Conservation (phyloP, 2,888 invertebrate genomes). For the Epistrophella euchroma region DNA sequence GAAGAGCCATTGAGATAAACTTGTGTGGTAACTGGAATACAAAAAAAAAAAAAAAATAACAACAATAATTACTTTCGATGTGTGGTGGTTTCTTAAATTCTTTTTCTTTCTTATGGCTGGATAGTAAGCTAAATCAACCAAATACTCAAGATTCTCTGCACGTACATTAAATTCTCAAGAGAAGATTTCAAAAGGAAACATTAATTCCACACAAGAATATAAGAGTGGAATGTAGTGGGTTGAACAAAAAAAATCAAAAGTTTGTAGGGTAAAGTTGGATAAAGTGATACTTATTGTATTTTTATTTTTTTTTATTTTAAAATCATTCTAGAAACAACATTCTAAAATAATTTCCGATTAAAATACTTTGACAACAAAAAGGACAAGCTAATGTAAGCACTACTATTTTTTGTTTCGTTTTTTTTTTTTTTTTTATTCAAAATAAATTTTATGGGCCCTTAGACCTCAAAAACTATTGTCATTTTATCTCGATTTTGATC, state of each 20-base stretch:
- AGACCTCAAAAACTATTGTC: no score
- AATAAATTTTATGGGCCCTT: no score
- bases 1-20: conserved; percentile 8
- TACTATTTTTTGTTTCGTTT: no score
- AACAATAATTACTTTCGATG: conserved; percentile 6
- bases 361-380: no score
- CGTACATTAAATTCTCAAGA: conserved; percentile 21
- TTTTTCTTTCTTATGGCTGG: not conserved
- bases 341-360: no score
- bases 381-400: no score
- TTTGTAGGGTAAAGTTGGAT: not conserved
- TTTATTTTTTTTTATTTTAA: no score
- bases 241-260: conserved; percentile 5
- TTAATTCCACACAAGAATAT: conserved; percentile 19
- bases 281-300: not conserved
- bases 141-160: conserved; percentile 24
- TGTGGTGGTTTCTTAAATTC: not conserved
- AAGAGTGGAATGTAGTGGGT: not conserved
- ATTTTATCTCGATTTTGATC: no score
- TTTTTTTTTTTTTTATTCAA: no score
- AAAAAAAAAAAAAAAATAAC: not conserved
- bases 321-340: no score
- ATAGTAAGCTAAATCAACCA: conserved; percentile 3
- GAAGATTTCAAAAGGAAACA: conserved; percentile 22
- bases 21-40: not conserved